Base-by-base conservation (phyloP, 2,113 vertebrate species). In the Suricata suricatta region DNA sequence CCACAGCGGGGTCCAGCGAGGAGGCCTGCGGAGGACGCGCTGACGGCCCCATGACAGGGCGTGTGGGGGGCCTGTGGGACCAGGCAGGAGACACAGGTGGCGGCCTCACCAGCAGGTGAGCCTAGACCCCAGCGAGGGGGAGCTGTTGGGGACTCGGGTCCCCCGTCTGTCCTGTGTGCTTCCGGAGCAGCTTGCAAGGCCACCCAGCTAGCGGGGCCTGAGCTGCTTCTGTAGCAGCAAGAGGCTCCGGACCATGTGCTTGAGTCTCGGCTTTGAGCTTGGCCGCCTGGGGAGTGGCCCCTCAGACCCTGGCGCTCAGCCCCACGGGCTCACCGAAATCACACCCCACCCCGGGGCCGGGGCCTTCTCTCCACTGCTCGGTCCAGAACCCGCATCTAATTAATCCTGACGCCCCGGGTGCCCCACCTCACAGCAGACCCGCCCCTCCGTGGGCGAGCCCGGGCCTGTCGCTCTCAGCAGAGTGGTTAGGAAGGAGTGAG, bases 91-190 rank as follows among this genome's bases (percentile, higher is more conserved):
- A 7, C 33, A 57, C 66, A 68, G 66, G 31, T 68, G 66, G 31
- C 15, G 13, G 31, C 15, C 14, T 7, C 29, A 16, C 31, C 31
- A n/a, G 31, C 41, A 33, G 16, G 35, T 23, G 17, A 64, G 38
- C 2, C 3, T 14, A 66, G 63, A 64, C 10, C 21, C 83, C 66
- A 16, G 3, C 5, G 13, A 41, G 0, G 2, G 2, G 1, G 66
- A 6, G 31, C 66, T 33, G 66, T 31, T 4, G 63, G 27, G 27
- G 29, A 14, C 27, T 47, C 16, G 3, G 41, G 29, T 72, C 44
- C 64, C 64, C 54, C 17, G 17, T 57, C 54, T 2, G 1, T 57
- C 54, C 54, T 3, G 5, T 2, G 5, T 33, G 41, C 16, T n/a
- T 35, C 74, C 52, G 3, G 9, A 50, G 64, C 4, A 31, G 47